Base-by-base conservation (phyloP, 2,888 invertebrate genomes). In the Galerucella nymphaeae region DNA sequence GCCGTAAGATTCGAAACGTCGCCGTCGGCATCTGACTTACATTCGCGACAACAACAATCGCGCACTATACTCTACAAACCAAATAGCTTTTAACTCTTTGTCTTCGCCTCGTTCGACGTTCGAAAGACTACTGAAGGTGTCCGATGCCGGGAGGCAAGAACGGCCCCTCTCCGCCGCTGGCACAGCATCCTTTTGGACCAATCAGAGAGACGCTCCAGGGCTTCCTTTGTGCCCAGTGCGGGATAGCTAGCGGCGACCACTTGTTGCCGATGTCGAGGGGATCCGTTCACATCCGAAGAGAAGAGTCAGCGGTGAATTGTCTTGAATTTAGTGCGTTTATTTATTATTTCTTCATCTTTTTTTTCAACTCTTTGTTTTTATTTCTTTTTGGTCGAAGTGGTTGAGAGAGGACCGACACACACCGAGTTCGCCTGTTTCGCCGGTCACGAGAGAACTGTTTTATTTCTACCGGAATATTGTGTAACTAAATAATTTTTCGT, bases 51-150 rank as follows among this genome's bases (percentile, higher is more conserved):
- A 23, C 23, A 14, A 16, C 41, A 14, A 16, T 48, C 72, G 62
- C 65, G 66, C 72, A 59, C 61, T 48, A 67, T 58, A 70, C 41
- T 62, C 42, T 42, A 67, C 48, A 23, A 67, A 66, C 69, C 62
- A 53, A 70, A 68, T 57, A 48, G 62, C 69, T 50, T 59, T 64
- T 65, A 59, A 57, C 58, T 75, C 65, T 61, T 18, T 59, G 64
- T 64, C 62, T 62, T 61, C 23, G 67, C 16, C 63, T 65, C 78
- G 77, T 76, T 78, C 82, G 81, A 80, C 84, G 84, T 82, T 82
- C 85, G 84, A 79, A 77, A 81, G 82, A 85, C 85, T 85, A 86
- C 86, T 86, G 85, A 83, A 81, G 83, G 83, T 83, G 81, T 82
- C 81, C 81, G 80, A 82, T 81, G 79, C 84, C 83, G 82, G 80